Percentiles rank a stretch among this genome's conserved stretches.
These are phyloP conservation scores for Macrobrachium rosenbergii DNA, from an alignment of 1,140 invertebrate species.

Conservation along the genomic window DNA sequence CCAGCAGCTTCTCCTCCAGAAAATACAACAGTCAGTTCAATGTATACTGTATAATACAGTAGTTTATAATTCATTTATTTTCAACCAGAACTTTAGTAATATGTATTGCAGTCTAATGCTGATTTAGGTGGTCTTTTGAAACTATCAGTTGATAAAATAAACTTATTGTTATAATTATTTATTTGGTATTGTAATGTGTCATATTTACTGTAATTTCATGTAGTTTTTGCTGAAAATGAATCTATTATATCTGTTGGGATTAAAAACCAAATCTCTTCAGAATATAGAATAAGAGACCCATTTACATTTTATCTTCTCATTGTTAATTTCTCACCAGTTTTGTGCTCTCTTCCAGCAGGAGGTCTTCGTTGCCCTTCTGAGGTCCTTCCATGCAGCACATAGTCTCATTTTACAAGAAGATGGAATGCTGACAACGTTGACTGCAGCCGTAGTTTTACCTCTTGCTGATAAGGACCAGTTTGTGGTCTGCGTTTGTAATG, in stretches of 20 bases:
- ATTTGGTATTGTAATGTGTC: no score
- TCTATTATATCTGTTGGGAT: no score
- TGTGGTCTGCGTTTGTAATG: conserved; percentile 90
- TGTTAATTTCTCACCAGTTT: conserved; percentile 1
- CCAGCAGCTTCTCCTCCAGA: conserved; percentile 66
- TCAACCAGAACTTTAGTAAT: background rate
- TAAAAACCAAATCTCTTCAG: no score
- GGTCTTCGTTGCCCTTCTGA: conserved; percentile 83
- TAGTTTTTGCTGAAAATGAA: no score
- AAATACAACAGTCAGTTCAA: conserved; percentile 59
- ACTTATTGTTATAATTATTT: no score
- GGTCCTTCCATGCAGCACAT: conserved; percentile 90
- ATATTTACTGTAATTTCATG: no score
- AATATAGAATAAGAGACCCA: no score
- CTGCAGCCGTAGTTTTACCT: conserved; percentile 83
- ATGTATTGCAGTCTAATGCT: no score
- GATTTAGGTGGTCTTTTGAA: no score
- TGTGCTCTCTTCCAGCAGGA: conserved; percentile 74
- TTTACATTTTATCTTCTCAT: background rate
- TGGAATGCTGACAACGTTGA: conserved; percentile 89
- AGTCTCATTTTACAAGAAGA: conserved; percentile 88
- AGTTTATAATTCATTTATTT: background rate
- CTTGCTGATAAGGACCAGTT: conserved; percentile 73
- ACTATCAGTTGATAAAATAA: no score
- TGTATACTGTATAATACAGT: background rate